Percentiles rank a stretch among this genome's conserved stretches.
Evolutionary conservation across 2,113 vertebrate species (phyloP).

Genomic region (Jaculus jaculus): DNA sequence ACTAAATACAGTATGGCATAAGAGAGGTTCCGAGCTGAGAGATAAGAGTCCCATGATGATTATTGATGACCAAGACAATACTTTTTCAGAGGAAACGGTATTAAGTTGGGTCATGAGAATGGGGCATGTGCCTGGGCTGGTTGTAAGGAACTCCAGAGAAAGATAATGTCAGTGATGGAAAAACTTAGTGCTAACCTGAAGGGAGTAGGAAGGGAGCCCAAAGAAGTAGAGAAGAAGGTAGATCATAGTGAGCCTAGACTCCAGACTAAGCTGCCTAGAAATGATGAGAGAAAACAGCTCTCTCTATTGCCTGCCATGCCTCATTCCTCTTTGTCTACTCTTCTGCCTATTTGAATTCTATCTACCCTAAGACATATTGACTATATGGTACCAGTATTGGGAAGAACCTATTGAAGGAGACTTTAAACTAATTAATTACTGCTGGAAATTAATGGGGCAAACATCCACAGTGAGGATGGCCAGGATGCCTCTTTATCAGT

Average conservation of each 20-base stretch:
- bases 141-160: neutral
- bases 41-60: neutral
- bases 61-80: neutral
- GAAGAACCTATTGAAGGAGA: conserved; percentile 40
- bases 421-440: conserved; percentile 33
- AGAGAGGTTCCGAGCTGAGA: neutral
- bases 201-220: neutral
- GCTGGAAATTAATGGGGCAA: neutral
- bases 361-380: neutral
- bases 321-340: neutral
- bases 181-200: neutral
- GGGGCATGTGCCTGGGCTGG: neutral
- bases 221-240: neutral
- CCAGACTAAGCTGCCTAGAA: neutral
- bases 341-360: neutral
- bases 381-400: neutral
- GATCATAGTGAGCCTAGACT: neutral
- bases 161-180: neutral
- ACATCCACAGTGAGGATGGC: neutral
- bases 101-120: neutral
- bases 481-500: neutral
- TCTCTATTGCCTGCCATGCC: neutral
- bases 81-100: neutral
- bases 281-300: neutral
- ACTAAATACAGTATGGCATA: neutral